Base-by-base conservation (phyloP, 2,888 invertebrate species). In the Drosophila cognata region DNA sequence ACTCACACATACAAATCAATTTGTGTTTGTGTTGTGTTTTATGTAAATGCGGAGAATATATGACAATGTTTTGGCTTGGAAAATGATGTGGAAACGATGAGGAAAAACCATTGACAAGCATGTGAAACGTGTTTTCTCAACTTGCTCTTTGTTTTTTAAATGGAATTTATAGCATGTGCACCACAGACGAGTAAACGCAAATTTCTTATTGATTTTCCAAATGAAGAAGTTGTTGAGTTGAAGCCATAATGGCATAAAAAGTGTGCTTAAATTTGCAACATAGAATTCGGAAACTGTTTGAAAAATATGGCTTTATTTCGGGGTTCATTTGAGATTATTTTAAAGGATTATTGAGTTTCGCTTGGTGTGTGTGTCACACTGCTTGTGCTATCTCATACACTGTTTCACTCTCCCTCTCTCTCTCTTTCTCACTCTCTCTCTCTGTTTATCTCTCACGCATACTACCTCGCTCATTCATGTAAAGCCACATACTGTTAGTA, bases 51-150 rank as follows among this genome's bases (percentile, higher is more conserved):
- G 67, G 53, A 51, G 64, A 62, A 79, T 66, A 61, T 62, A 74
- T 78, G 76, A 74, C 79, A 79, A 74, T 80, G 79, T 77, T 77
- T 68, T 70, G 75, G 68, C 67, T 57, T 60, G 64, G 55, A 87
- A 88, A 83, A 88, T 90, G 72, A 88, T 88, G 88, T 88, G 90
- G 81, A 88, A 88, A 88, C 86, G 77, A 88, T 88, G 88, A 88
- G 88, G 77, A 79, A 78, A 70, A 79, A 74, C 66, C 68, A 75
- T 68, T 48, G 77, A 77, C 77, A 79, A 74, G 60, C 64, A 46
- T 62, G 48, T 71, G 69, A 80, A 74, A 75, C 62, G 74, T 77
- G 62, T 69, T 69, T 60, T 43, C 57, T 33, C 46, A 46, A 46
- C 28, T n/a, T 52, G 51, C 56, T 53, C 51, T 31, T 58, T 21